phyloP scores from a whole-genome alignment of 2,113 vertebrate genomes.

The Elgaria multicarinata region DNA sequence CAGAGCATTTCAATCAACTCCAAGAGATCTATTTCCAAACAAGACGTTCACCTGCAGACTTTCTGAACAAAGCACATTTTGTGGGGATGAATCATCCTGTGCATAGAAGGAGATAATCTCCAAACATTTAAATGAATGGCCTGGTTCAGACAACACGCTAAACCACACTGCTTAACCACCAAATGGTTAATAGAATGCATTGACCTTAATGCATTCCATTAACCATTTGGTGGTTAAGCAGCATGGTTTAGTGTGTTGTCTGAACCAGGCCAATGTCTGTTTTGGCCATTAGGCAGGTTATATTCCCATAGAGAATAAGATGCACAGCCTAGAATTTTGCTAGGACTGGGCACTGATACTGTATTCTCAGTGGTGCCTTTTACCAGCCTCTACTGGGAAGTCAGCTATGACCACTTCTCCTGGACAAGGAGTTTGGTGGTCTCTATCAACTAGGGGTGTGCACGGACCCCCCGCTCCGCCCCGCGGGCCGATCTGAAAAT shows the following conservation, averaged over 20 bases:
- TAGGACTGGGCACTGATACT: background rate
- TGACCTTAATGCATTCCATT: no score
- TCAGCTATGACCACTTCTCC: background rate
- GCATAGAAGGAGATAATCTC: slow-evolving; percentile 60
- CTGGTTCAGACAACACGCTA: no score
- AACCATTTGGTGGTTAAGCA: no score
- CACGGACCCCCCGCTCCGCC: no score
- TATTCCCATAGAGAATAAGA: background rate
- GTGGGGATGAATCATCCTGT: slow-evolving; percentile 60
- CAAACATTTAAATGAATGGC: no score
- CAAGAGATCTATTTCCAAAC: background rate
- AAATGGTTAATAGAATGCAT: no score
- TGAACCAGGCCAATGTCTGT: no score
- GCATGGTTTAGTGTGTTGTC: no score
- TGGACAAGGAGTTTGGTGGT: background rate
- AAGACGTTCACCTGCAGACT: background rate
- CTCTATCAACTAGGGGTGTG: no score
- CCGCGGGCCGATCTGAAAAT: no score
- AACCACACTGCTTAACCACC: no score
- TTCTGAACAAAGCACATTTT: slow-evolving; percentile 64
- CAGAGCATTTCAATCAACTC: background rate
- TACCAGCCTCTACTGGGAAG: background rate
- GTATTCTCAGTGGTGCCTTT: background rate
- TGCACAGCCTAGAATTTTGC: no score
- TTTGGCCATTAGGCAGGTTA: background rate